These are phyloP conservation scores for Campaea margaritaria DNA, from an alignment of 2,888 invertebrate genomes.

Conservation along the genomic window DNA sequence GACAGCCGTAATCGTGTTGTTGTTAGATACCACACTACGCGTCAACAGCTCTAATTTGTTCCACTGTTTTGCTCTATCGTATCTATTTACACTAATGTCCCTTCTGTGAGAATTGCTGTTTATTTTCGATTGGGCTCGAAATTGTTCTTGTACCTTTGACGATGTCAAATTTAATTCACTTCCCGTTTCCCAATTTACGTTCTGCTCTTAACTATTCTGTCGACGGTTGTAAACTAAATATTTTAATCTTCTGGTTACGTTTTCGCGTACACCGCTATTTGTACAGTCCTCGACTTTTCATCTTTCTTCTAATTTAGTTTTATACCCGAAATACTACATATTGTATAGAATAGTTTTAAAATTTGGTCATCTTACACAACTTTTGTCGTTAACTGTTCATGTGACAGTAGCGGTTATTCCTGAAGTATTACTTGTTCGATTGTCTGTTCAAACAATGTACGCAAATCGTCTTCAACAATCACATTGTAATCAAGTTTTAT, in stretches of 20 bases:
- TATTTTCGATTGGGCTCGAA: slow-evolving; percentile 26
- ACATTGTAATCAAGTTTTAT: slow-evolving; percentile 37
- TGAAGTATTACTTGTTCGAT: neutral
- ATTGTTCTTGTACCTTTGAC: slow-evolving; percentile 26
- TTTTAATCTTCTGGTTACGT: neutral
- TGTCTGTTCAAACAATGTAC: slow-evolving; percentile 32
- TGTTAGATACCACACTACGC: slow-evolving; percentile 38
- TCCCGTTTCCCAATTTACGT: slow-evolving; percentile 3
- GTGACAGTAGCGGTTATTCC: neutral
- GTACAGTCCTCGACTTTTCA: no score
- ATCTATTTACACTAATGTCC: slow-evolving; percentile 46
- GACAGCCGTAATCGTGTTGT: slow-evolving; percentile 41
- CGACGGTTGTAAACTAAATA: neutral
- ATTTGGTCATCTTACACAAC: neutral
- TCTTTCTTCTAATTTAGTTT: no score
- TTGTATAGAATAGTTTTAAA: no score
- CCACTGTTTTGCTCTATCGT: slow-evolving; percentile 41
- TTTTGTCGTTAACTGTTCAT: no score
- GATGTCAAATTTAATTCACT: neutral
- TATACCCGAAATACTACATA: no score
- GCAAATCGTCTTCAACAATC: slow-evolving; percentile 43
- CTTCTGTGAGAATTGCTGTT: slow-evolving; percentile 26
- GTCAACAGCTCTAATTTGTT: slow-evolving; percentile 44
- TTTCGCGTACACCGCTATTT: neutral
- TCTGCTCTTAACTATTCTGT: slow-evolving; percentile 1